Conservation (phyloP, 2,888 invertebrate genomes). For the Drosophila meridionalis region DNA sequence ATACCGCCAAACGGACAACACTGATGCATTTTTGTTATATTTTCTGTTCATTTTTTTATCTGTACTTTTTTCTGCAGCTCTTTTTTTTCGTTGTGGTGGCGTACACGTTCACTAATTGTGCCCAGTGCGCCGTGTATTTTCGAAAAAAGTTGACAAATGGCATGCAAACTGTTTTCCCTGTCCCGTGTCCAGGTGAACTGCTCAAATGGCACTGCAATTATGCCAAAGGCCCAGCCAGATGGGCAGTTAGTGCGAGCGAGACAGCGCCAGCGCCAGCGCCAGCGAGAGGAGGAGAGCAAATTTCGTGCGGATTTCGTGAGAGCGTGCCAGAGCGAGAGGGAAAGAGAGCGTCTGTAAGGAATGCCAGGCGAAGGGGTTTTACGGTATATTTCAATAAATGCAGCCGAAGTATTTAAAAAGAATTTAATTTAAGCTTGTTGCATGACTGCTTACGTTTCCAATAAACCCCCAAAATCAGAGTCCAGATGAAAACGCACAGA, state of each 20-base stretch:
- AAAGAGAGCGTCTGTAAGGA: conserved; percentile 7
- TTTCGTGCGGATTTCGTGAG: conserved; percentile 12
- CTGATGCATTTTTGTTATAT: conserved; percentile 6
- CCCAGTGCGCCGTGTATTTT: conserved; percentile 51
- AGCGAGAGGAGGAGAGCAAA: background rate
- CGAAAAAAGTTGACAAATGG: conserved; percentile 58
- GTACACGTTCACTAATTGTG: conserved; percentile 65
- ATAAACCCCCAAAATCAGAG: conserved; percentile 1
- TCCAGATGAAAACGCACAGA: background rate
- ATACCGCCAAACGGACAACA: background rate
- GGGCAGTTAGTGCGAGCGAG: conserved; percentile 23
- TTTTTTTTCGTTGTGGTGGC: conserved; percentile 15
- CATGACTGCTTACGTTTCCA: conserved; percentile 1
- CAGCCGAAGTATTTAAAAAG: conserved; percentile 26
- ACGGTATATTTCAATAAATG: conserved; percentile 24
- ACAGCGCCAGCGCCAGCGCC: background rate
- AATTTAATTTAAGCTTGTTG: conserved; percentile 29
- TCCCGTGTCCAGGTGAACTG: conserved; percentile 46
- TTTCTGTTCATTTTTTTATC: conserved; percentile 21
- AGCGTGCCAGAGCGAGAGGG: background rate
- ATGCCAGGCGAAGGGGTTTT: conserved; percentile 13
- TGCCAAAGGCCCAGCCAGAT: conserved; percentile 26
- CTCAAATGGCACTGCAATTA: conserved; percentile 57
- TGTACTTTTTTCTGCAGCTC: conserved; percentile 7
- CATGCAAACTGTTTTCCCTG: conserved; percentile 45